Conservation (phyloP, 2,113 vertebrate species). For the Sclerurus mexicanus region DNA sequence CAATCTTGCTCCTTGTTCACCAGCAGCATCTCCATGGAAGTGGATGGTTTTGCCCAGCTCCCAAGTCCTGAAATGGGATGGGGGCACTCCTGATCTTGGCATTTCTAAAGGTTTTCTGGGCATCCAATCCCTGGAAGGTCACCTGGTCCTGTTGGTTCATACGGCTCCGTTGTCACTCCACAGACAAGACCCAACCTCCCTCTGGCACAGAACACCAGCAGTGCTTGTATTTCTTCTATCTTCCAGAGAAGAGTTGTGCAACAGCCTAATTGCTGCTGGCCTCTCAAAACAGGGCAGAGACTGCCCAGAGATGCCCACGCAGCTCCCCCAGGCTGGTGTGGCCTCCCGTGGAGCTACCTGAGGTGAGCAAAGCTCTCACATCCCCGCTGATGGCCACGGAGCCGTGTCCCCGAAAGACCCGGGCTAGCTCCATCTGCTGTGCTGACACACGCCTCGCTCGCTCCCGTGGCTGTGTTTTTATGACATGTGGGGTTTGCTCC, state of each 20-base stretch:
- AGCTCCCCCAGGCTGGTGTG: background rate
- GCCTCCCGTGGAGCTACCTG: background rate
- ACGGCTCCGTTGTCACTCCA: background rate
- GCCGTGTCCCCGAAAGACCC: accelerated
- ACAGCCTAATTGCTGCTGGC: background rate
- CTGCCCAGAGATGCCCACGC: background rate
- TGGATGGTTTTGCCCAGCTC: background rate
- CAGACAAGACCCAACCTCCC: background rate
- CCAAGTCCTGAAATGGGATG: background rate
- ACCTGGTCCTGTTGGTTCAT: background rate
- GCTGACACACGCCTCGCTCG: accelerated
- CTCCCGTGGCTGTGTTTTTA: accelerated
- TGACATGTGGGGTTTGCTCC: background rate
- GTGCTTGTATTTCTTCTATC: accelerated
- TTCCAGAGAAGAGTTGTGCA: background rate
- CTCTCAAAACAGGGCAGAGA: background rate
- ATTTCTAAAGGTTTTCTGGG: background rate
- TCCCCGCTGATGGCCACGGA: accelerated
- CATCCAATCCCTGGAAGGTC: background rate
- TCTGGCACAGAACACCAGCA: background rate
- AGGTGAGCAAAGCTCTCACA: background rate
- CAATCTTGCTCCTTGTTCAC: background rate
- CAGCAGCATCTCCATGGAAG: background rate
- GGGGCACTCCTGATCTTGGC: background rate
- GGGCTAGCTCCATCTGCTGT: background rate